Evolutionary conservation across 2,888 invertebrate species (phyloP).

Genomic region (Isoperla grammatica): DNA sequence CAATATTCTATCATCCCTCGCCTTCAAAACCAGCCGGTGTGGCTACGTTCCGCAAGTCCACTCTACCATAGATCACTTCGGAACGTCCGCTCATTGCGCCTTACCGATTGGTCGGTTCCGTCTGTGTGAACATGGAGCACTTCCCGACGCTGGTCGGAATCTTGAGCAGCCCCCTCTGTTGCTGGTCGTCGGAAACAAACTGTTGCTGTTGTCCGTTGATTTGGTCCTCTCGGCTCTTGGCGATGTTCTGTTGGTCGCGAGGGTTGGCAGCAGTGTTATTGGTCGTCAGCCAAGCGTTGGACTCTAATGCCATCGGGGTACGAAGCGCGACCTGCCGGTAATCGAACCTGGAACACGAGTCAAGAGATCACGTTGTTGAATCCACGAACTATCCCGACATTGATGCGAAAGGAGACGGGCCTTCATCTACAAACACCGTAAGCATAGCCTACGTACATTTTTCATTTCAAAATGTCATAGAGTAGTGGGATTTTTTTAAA

Average conservation of each 20-base stretch:
- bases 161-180: conserved; percentile 28
- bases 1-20: no score
- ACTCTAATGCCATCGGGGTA: conserved; percentile 30
- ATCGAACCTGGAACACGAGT: conserved; percentile 24
- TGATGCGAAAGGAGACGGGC: no score
- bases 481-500: no score
- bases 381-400: no score
- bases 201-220: conserved; percentile 1
- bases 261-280: conserved; percentile 16
- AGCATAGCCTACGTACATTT: neutral
- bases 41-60: no score
- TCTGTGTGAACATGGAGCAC: conserved; percentile 31
- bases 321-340: conserved; percentile 28
- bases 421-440: neutral
- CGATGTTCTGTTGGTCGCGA: neutral
- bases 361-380: neutral
- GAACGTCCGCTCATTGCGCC: neutral
- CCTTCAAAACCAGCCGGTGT: no score
- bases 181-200: conserved; percentile 14
- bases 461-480: no score
- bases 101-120: conserved; percentile 29
- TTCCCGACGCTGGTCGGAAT: conserved; percentile 30
- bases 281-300: conserved; percentile 28
- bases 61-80: no score
- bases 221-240: neutral